Evolutionary conservation across 2,113 vertebrate genomes (phyloP), one percentile per base, ranked within the genome.

Genomic region (Herpailurus yagouaroundi): DNA sequence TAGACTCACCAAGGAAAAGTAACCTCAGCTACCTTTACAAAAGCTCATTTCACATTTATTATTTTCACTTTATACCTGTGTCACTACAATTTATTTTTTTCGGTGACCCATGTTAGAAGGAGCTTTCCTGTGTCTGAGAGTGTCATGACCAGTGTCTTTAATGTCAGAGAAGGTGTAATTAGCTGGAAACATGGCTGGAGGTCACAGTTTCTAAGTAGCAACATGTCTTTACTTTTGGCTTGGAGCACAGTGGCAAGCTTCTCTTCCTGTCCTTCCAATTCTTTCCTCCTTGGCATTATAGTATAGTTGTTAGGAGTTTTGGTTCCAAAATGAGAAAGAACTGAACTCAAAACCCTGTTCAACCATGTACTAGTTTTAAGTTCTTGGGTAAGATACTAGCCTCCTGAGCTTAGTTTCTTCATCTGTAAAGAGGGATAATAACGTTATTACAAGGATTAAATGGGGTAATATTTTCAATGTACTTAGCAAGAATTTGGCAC

Each of bases 1-100:
- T 96, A 89, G 41, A 52, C 79, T 97, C 48, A 82, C 83, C 60
- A 95, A 96, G 63, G 48, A 98, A 94, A 98, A 91, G 66, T 94
- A 98, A 87, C 50, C 85, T 86, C 92, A 98, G 69, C 55, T 74
- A 94, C 94, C 52, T 97, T 91, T 88, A 82, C 3, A 69, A 91
- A 96, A 97, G 16, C 94, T 85, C 36, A 14, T 92, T 89, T 85
- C 50, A 41, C 89, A 73, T 68, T 74, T 95, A 21, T 89, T 91
- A 86, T 36, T 93, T 27, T 96, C 23, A 92, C 27, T 60, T 92
- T 80, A 76, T 95, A 41, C 25, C 36, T 88, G 10, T 88, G 18
- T 84, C 66, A 74, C 45, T 87, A 36, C 7, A 76, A 38, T 7
- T 89, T 90, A 33, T 69, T 86, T 91, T 77, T 93, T 86, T 36